phyloP scores from a whole-genome alignment of 2,113 vertebrate genomes.

The Phyllostomus hastatus region DNA sequence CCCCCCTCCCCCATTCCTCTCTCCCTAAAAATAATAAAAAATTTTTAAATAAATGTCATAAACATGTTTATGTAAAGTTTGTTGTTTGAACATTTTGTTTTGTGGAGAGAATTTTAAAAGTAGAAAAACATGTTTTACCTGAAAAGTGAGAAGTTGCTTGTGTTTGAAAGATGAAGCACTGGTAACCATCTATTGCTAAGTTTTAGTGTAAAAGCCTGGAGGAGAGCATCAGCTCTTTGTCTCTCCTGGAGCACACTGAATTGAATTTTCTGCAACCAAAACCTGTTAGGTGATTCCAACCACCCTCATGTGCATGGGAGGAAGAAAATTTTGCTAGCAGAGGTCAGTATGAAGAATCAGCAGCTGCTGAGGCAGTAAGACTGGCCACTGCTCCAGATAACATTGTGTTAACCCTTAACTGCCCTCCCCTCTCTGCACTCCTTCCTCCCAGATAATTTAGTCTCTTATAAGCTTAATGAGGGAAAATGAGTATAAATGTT shows the following conservation, averaged over 20 bases:
- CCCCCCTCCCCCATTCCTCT: too few relatives aligned
- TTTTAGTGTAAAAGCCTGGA: slow-evolving; percentile 15
- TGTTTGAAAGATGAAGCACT: slow-evolving; percentile 9
- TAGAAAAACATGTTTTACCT: slow-evolving; percentile 29
- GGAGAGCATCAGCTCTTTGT: not conserved
- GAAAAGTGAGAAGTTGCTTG: not conserved
- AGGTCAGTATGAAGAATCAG: not conserved
- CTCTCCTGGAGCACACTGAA: not conserved
- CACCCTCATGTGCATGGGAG: not conserved
- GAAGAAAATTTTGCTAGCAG: not conserved
- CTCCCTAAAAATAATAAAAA: too few relatives aligned
- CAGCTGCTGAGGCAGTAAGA: not conserved
- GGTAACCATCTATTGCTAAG: not conserved
- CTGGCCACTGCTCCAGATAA: not conserved
- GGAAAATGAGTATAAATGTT: slow-evolving; percentile 15
- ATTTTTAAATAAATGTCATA: not conserved
- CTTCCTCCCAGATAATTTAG: not conserved
- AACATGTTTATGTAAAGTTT: slow-evolving; percentile 15
- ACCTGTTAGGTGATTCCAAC: not conserved
- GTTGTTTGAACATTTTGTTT: not conserved
- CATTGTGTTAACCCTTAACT: not conserved
- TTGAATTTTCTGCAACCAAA: slow-evolving; percentile 7
- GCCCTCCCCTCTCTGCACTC: not conserved
- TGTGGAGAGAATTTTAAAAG: slow-evolving; percentile 24
- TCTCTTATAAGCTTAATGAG: not conserved